phyloP scores from a whole-genome alignment of 2,113 vertebrate species.

The Mobula birostris region DNA sequence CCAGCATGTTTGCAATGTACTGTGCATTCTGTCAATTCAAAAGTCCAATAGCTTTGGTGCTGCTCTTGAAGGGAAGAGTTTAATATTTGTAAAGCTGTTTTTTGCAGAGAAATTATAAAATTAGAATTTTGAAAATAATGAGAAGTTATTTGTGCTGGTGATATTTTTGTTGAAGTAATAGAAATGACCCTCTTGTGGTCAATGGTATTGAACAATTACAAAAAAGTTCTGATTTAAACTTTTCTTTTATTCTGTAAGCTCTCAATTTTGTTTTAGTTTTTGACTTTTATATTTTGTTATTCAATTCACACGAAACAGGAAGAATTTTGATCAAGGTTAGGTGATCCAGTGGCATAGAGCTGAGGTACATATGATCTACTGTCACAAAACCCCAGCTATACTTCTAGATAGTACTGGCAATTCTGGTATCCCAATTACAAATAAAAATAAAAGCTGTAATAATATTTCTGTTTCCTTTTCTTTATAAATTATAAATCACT shows the following conservation, averaged over 20 bases:
- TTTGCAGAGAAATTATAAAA: too few species aligned
- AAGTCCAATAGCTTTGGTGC: too few species aligned
- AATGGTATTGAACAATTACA: not conserved
- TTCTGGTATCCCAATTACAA: not conserved
- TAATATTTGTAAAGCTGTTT: too few species aligned
- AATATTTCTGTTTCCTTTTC: too few species aligned
- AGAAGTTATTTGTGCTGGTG: too few species aligned
- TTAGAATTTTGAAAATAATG: too few species aligned
- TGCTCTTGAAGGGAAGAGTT: too few species aligned
- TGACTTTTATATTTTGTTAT: not conserved
- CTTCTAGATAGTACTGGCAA: not conserved
- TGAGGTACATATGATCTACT: not conserved
- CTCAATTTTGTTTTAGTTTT: not conserved
- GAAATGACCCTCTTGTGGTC: not conserved
- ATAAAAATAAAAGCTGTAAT: too few species aligned
- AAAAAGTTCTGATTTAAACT: not conserved
- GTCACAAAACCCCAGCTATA: not conserved
- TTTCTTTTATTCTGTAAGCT: not conserved
- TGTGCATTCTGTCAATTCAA: too few species aligned
- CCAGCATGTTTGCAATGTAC: too few species aligned
- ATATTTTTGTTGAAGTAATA: too few species aligned
- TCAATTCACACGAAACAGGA: not conserved
- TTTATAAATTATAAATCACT: too few species aligned
- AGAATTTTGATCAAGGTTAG: not conserved
- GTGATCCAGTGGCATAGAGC: not conserved